Conservation (phyloP, 2,797 vertebrate genomes). For the Pyrrhura leucotis region DNA sequence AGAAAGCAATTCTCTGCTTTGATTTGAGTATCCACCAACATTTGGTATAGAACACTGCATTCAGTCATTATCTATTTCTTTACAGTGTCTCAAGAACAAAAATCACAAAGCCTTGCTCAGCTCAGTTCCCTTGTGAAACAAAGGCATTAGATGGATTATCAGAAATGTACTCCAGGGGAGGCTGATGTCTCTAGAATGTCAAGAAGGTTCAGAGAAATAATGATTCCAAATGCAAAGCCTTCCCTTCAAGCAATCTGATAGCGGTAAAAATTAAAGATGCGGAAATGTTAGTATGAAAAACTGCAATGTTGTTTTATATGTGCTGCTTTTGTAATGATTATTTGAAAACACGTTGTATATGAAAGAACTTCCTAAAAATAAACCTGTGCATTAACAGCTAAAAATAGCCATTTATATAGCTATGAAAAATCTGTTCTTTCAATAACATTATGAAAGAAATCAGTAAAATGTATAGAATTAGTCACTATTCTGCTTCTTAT, state of each 20-base stretch:
- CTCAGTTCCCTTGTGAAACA: constrained; percentile 55
- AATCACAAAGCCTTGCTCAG: constrained; percentile 54
- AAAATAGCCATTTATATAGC: constrained; percentile 16
- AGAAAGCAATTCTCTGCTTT: constrained; percentile 31
- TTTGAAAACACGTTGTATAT: constrained; percentile 6
- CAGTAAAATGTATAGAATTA: background rate
- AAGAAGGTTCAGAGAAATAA: constrained; percentile 57
- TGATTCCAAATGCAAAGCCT: constrained; percentile 51
- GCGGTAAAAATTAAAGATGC: constrained; percentile 39
- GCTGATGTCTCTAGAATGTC: constrained; percentile 66
- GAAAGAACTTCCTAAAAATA: constrained; percentile 21
- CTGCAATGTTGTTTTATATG: constrained; percentile 20
- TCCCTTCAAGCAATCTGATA: constrained; percentile 38
- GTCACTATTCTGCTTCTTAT: background rate
- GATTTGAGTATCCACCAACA: constrained; percentile 14
- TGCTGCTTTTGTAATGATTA: constrained; percentile 44
- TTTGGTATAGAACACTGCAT: constrained; percentile 28
- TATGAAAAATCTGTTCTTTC: background rate
- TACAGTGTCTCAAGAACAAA: constrained; percentile 54
- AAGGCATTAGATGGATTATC: constrained; percentile 51
- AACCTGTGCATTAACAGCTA: background rate
- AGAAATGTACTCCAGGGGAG: constrained; percentile 55
- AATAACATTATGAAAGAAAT: background rate
- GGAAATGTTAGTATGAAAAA: constrained; percentile 5
- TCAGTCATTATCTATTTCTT: constrained; percentile 50